Conservation (phyloP, 2,888 invertebrate species). For the Ceraclea dissimilis region DNA sequence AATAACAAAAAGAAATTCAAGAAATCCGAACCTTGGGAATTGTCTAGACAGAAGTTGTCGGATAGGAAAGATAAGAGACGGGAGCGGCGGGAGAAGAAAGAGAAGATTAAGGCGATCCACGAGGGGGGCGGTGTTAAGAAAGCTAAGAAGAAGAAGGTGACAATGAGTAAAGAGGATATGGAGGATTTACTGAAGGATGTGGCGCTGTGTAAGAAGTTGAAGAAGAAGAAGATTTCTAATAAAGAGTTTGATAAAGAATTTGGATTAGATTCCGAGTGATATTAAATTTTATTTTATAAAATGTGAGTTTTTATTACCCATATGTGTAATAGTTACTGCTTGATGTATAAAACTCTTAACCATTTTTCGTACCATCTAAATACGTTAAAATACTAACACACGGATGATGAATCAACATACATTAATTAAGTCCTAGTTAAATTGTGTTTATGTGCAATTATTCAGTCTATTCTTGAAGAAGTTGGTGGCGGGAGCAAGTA, state of each 20-base stretch:
- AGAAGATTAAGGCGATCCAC: slow-evolving; percentile 39
- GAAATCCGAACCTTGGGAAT: slow-evolving; percentile 68
- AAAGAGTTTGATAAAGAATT: slow-evolving; percentile 60
- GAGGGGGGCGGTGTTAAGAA: slow-evolving; percentile 34
- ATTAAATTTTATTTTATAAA: not conserved
- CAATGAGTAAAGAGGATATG: slow-evolving; percentile 64
- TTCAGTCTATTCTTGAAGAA: too few relatives aligned
- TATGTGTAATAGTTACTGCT: too few relatives aligned
- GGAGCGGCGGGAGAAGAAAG: slow-evolving; percentile 55
- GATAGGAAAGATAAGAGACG: slow-evolving; percentile 59
- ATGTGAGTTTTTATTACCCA: not conserved
- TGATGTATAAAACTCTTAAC: too few relatives aligned
- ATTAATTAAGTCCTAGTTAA: too few relatives aligned
- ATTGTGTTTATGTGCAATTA: too few relatives aligned
- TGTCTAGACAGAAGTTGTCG: slow-evolving; percentile 53
- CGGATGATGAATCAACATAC: too few relatives aligned
- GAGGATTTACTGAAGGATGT: slow-evolving; percentile 74
- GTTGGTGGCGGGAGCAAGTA: too few relatives aligned
- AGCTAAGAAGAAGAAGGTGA: slow-evolving; percentile 43
- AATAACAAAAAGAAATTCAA: slow-evolving; percentile 46
- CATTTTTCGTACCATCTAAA: too few relatives aligned
- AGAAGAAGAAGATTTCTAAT: slow-evolving; percentile 69
- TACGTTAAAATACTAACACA: too few relatives aligned
- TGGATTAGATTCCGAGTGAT: slow-evolving; percentile 34
- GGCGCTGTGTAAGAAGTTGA: slow-evolving; percentile 76